Base-by-base conservation (phyloP, 2,113 vertebrate species). In the Trogon melanurus region DNA sequence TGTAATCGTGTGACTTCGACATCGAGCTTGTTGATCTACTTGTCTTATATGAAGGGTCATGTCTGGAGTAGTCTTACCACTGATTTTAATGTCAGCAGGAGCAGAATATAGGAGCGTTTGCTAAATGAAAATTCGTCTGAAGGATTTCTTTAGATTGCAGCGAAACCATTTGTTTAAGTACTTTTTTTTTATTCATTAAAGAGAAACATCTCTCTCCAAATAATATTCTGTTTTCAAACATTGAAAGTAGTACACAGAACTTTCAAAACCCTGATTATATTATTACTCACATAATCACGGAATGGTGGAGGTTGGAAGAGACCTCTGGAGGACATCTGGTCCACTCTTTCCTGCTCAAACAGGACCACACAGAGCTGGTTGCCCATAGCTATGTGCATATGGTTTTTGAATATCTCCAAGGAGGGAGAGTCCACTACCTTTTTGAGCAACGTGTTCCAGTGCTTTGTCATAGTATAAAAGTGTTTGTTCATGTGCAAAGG, bases 141-240 rank as follows among this genome's bases (percentile, higher is more conserved):
- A 56, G 23, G 47, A 47, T 83, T 83, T 86, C 61, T 83, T 93
- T 44, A 72, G 16, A 48, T 66, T 70, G 66, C n/a, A 64, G 21
- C 23, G 26, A 90, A 94, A 79, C 32, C 11, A 72, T 74, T 50
- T 79, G n/a, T 26, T 66, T 70, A 88, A 89, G 6, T 67, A 85
- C 7, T 64, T 30, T 89, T 79, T 75, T 79, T 89, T 10, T 10
- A 47, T 71, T 93, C 48, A 48, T 80, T 53, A 45, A 81, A 87
- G 44, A 66, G 12, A 86, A 91, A 70, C 62, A 48, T 48, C 16
- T 60, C 10, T 65, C 12, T 67, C 32, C 2, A 32, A 93, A 48
- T 27, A 41, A 38, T 75, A 69, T 85, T 91, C 91, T 89, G 30
- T 58, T 69, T 91, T 95, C 47, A 84, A 91, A 87, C 50, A 74